Conservation (phyloP, 1,140 invertebrate genomes). For the Trypoxylus dichotomus region DNA sequence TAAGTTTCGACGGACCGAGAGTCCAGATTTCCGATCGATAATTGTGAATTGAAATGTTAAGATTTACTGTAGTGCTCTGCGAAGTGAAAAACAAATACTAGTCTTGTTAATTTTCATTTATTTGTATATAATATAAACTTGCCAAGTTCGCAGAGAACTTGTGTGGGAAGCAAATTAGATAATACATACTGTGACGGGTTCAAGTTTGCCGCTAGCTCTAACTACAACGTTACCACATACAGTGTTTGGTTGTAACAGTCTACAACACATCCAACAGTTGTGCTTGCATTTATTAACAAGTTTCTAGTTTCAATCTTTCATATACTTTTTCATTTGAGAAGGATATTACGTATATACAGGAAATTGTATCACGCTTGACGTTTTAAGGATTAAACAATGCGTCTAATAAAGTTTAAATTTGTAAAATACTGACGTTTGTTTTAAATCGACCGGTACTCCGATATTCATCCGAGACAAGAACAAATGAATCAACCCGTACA, state of each 20-base stretch:
- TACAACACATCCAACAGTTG: neutral
- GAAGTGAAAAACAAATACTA: neutral
- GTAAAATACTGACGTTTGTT: no score
- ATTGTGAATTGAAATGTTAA: neutral
- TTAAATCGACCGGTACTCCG: no score
- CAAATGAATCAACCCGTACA: no score
- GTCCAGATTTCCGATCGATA: neutral
- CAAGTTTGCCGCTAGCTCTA: slow-evolving; percentile 8
- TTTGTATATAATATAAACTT: slow-evolving; percentile 14
- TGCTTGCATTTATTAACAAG: slow-evolving; percentile 18
- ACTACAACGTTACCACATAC: neutral
- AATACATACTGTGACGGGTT: slow-evolving; percentile 14
- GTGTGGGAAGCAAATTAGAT: slow-evolving; percentile 12
- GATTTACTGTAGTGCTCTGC: neutral
- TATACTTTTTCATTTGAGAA: neutral
- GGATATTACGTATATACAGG: no score
- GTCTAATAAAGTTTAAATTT: no score
- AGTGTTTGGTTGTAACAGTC: neutral
- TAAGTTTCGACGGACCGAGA: neutral
- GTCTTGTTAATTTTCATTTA: slow-evolving; percentile 10
- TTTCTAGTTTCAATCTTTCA: neutral
- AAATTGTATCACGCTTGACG: no score
- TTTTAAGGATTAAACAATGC: no score
- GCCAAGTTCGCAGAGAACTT: neutral
- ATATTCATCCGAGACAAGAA: no score